Evolutionary conservation across 2,113 vertebrate genomes (phyloP).

Genomic region (Oryzias celebensis): DNA sequence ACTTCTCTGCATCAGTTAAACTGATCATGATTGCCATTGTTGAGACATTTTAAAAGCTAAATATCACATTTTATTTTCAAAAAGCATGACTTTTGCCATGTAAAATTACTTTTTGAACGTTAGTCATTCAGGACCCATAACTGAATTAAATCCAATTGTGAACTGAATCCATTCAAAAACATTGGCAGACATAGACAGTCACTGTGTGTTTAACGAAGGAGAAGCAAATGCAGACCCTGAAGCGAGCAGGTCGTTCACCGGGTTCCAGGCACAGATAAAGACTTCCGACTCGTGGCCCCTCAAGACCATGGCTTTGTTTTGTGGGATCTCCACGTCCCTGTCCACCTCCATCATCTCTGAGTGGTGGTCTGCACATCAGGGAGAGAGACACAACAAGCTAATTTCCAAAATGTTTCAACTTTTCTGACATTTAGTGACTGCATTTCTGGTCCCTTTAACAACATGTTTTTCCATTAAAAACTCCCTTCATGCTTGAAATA

Average conservation of each 20-base stretch:
- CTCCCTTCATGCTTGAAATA: no score
- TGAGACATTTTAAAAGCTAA: no score
- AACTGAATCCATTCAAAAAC: neutral
- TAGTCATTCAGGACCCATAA: no score
- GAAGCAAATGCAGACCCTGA: slow-evolving; percentile 85
- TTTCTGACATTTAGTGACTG: no score
- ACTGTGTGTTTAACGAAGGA: no score
- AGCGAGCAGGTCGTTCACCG: slow-evolving; percentile 94
- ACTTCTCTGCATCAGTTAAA: no score
- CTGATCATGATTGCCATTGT: no score
- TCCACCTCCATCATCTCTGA: slow-evolving; percentile 99
- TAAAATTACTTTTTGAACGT: no score
- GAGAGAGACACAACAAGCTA: neutral
- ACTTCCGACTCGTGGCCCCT: slow-evolving; percentile 97
- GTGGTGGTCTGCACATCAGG: slow-evolving; percentile 87
- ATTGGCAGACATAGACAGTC: neutral
- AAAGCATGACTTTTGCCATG: no score
- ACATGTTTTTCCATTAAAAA: no score
- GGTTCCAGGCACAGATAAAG: slow-evolving; percentile 99
- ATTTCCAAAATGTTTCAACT: neutral
- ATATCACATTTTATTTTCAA: no score
- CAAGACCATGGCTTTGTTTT: slow-evolving; percentile 97
- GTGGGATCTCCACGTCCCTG: slow-evolving; percentile 94
- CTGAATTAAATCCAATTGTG: neutral
- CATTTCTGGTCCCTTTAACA: no score